Evolutionary conservation across 2,888 invertebrate genomes (phyloP).

Genomic region (Nemapogon koenigi): DNA sequence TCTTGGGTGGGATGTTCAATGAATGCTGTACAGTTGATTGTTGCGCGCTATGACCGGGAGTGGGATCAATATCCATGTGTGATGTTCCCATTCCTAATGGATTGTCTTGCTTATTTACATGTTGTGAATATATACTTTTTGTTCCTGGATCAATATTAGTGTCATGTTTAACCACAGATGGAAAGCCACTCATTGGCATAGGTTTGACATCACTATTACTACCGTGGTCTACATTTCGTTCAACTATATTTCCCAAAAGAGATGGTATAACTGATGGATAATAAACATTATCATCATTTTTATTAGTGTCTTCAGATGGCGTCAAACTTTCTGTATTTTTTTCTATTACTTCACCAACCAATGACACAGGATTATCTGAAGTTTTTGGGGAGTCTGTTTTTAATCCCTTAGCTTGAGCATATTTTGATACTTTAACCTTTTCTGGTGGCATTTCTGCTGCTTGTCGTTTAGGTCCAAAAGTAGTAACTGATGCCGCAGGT

Average conservation of each 20-base stretch:
- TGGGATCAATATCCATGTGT: too few species aligned
- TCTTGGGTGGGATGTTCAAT: constrained; percentile 40
- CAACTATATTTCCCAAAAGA: constrained; percentile 63
- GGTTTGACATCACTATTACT: constrained; percentile 23
- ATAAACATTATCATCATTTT: constrained; percentile 48
- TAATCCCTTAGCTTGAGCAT: constrained; percentile 43
- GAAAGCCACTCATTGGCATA: constrained; percentile 55
- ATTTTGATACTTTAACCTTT: too few species aligned
- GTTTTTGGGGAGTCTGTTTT: constrained; percentile 42
- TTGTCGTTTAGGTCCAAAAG: constrained; percentile 20
- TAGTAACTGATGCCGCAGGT: constrained; percentile 66
- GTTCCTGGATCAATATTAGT: constrained; percentile 26
- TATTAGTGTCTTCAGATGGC: constrained; percentile 13
- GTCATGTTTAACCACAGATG: constrained; percentile 47
- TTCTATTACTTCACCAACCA: constrained; percentile 37
- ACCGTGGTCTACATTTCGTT: constrained; percentile 39
- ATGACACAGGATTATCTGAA: constrained; percentile 23
- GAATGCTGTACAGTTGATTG: too few species aligned
- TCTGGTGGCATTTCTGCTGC: constrained; percentile 28
- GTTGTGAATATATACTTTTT: constrained; percentile 59
- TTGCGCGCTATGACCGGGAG: too few species aligned
- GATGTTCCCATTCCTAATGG: too few species aligned
- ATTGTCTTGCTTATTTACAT: constrained; percentile 32
- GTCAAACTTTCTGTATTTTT: constrained; percentile 26
- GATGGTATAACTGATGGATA: constrained; percentile 48